Evolutionary conservation across 2,113 vertebrate genomes (phyloP), one percentile per base, ranked within the genome.

Genomic region (Entosphenus tridentatus): DNA sequence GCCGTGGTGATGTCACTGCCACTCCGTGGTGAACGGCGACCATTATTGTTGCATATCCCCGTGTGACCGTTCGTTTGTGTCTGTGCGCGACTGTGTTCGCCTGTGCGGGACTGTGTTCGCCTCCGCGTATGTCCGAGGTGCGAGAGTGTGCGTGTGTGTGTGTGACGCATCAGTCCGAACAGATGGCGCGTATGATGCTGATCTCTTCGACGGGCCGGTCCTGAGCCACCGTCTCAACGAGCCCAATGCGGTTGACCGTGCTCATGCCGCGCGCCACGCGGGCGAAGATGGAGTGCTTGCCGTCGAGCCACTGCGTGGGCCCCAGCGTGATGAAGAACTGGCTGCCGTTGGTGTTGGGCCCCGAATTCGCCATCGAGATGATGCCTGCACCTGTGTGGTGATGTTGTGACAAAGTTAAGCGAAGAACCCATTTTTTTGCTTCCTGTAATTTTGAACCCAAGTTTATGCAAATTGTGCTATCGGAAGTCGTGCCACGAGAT

Each of bases 301-400:
- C 86, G 8, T 97, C 89, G 5, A 96, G 78, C 91, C 89, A 92
- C 77, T 93, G 88, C 3, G 86, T 86, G 0, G 89, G 88, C 5
- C 77, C 87, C 1, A 96, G 76, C 1, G 85, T 84, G 74, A 97
- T 74, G 71, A 97, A 97, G 76, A 96, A 96, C 69, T 97, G 91
- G 79, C 92, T 97, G 12, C 91, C 92, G 0, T 96, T 97, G 71
- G 89, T 93, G 74, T 95, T 86, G 0, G 87, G 87, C 3, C 92
- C 91, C 1, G 89, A 84, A 2, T 96, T 97, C 67, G 92, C 92
- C 91, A 97, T 96, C 1, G 92, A 89, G 56, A 96, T 75, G 75
- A 97, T 96, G 56, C 92, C 92, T 0, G 88, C 91, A 1, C 91
- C 92, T 93, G 68, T 55, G 67, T 72, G 8, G 57, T 67, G 69